Conservation (phyloP, 2,888 invertebrate species). For the Erebia palarica region DNA sequence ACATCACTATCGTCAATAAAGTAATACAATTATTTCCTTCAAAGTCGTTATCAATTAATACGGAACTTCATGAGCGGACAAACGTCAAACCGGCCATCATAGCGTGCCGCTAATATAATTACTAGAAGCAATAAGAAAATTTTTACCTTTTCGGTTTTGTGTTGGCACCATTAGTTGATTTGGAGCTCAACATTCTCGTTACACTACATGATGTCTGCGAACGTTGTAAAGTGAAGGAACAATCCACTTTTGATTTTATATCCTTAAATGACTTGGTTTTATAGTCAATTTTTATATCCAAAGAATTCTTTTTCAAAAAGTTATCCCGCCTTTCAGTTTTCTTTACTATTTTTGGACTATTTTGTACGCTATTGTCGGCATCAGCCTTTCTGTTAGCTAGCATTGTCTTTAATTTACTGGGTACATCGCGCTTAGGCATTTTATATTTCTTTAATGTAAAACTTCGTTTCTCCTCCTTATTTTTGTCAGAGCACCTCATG, state of each 20-base stretch:
- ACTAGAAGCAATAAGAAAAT: neutral
- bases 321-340: slow-evolving; percentile 88
- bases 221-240: slow-evolving; percentile 76
- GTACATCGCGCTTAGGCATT: slow-evolving; percentile 90
- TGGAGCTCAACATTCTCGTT: slow-evolving; percentile 73
- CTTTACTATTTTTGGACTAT: slow-evolving; percentile 82
- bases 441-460: slow-evolving; percentile 86
- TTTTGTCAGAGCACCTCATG: slow-evolving; percentile 63
- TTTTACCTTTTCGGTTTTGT: slow-evolving; percentile 77
- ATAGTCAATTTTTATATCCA: slow-evolving; percentile 90
- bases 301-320: slow-evolving; percentile 71
- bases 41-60: too few relatives aligned
- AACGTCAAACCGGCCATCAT: too few relatives aligned
- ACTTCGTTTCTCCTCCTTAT: slow-evolving; percentile 79
- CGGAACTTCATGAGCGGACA: too few relatives aligned
- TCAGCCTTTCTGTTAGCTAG: slow-evolving; percentile 82
- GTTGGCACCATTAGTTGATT: slow-evolving; percentile 63
- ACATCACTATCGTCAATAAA: too few relatives aligned
- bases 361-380: slow-evolving; percentile 80
- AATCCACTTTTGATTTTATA: slow-evolving; percentile 92
- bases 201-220: slow-evolving; percentile 78
- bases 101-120: too few relatives aligned
- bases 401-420: slow-evolving; percentile 89
- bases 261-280: slow-evolving; percentile 90
- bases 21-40: too few relatives aligned